Evolutionary conservation across 2,113 vertebrate species (phyloP).

Genomic region (Pseudorectes ferrugineus): DNA sequence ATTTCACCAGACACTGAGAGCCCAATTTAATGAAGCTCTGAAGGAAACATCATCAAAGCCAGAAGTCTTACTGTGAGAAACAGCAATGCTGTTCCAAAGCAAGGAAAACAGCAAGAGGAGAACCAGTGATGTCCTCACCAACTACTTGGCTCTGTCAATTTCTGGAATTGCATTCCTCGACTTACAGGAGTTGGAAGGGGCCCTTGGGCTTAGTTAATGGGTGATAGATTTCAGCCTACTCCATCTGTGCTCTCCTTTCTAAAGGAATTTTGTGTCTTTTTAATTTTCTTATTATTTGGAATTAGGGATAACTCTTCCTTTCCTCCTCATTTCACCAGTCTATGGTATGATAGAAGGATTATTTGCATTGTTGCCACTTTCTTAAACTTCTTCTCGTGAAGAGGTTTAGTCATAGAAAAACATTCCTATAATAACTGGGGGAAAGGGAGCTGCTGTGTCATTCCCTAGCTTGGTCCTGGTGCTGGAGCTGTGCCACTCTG

Average conservation of each 20-base stretch:
- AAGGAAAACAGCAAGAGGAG: background rate
- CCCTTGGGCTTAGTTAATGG: background rate
- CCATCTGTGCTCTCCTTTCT: background rate
- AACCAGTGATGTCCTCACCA: background rate
- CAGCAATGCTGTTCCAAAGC: background rate
- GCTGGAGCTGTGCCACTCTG: slow-evolving; percentile 24
- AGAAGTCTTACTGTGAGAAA: background rate
- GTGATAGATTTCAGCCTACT: background rate
- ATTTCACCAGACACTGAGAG: background rate
- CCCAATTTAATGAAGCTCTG: background rate
- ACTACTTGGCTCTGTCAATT: background rate
- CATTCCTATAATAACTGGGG: background rate
- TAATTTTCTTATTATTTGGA: background rate
- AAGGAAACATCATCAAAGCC: background rate
- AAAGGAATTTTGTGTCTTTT: background rate
- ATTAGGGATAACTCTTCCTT: background rate
- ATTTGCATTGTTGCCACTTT: background rate
- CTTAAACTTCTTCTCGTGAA: background rate
- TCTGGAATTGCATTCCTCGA: background rate
- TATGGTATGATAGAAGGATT: background rate
- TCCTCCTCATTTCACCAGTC: background rate
- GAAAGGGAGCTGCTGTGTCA: background rate
- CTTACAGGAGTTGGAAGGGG: background rate
- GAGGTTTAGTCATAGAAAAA: background rate
- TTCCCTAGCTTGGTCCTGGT: background rate